Evolutionary conservation across 2,888 invertebrate species (phyloP).

Genomic region (Thecocarcelia acutangulata): DNA sequence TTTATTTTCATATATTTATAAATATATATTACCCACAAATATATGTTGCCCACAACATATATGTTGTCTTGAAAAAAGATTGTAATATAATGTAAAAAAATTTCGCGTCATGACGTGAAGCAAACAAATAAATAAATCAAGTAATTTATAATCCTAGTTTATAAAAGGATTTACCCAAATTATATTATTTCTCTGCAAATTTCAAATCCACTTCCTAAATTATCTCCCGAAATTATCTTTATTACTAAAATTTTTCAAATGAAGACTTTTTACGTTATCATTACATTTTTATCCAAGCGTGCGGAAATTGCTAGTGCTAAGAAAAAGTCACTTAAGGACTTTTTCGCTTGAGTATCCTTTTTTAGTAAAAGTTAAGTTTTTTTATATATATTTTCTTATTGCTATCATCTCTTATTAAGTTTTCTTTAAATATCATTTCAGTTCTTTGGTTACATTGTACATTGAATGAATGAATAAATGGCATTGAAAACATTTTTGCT

Average conservation of each 20-base stretch:
- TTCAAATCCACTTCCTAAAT: too few species aligned
- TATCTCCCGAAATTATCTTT: too few species aligned
- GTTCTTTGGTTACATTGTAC: slow-evolving; percentile 39
- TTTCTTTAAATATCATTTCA: slow-evolving; percentile 31
- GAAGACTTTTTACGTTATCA: slow-evolving; percentile 9
- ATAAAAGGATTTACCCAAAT: too few species aligned
- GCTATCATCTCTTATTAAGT: neutral
- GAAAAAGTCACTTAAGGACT: slow-evolving; percentile 8
- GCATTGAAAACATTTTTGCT: slow-evolving; percentile 29
- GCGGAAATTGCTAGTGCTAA: slow-evolving; percentile 14
- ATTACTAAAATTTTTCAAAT: neutral
- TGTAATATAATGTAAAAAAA: too few species aligned
- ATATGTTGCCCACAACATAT: too few species aligned
- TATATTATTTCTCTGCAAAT: too few species aligned
- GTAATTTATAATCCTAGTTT: too few species aligned
- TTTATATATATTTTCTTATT: neutral
- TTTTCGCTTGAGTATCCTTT: slow-evolving; percentile 3
- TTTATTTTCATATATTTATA: too few species aligned
- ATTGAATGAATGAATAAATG: neutral
- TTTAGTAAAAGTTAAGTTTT: neutral
- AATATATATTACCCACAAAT: too few species aligned
- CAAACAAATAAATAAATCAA: too few species aligned
- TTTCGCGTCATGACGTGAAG: too few species aligned
- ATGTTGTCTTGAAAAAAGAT: too few species aligned
- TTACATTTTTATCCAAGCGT: slow-evolving; percentile 20